Conservation (phyloP, 1,140 invertebrate genomes). For the Drosophila ohnishii region DNA sequence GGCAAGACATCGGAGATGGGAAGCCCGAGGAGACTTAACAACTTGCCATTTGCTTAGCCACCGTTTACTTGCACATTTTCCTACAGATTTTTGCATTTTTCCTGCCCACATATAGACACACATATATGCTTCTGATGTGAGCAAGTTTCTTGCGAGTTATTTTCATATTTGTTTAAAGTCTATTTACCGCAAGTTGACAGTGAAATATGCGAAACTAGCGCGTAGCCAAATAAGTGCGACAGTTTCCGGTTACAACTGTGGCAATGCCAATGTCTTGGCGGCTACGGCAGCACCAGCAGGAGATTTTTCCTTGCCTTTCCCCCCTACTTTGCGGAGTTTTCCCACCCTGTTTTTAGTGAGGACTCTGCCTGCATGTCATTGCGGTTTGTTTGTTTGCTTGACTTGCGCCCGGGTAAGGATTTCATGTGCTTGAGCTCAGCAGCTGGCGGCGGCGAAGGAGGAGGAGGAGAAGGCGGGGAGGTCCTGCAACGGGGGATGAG, state of each 20-base stretch:
- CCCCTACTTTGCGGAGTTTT: slow-evolving; percentile 21
- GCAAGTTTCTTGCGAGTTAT: slow-evolving; percentile 72
- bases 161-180: slow-evolving; percentile 82
- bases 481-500: slow-evolving; percentile 12
- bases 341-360: slow-evolving; percentile 19
- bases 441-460: not conserved
- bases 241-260: slow-evolving; percentile 81
- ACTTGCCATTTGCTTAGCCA: slow-evolving; percentile 77
- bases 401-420: slow-evolving; percentile 79
- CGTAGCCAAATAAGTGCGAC: slow-evolving; percentile 81
- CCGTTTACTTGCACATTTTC: slow-evolving; percentile 76
- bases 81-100: slow-evolving; percentile 62
- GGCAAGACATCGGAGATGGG: slow-evolving; percentile 40
- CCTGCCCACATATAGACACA: slow-evolving; percentile 30
- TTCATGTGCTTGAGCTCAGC: slow-evolving; percentile 73
- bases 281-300: slow-evolving; percentile 16
- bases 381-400: slow-evolving; percentile 81
- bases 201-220: slow-evolving; percentile 81
- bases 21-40: slow-evolving; percentile 59
- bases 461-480: slow-evolving; percentile 1
- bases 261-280: slow-evolving; percentile 61
- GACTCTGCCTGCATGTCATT: slow-evolving; percentile 73
- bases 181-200: slow-evolving; percentile 81
- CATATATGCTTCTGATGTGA: slow-evolving; percentile 20
- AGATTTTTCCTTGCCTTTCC: slow-evolving; percentile 50